phyloP scores from a whole-genome alignment of 2,113 vertebrate genomes.

The Onychostoma macrolepis region DNA sequence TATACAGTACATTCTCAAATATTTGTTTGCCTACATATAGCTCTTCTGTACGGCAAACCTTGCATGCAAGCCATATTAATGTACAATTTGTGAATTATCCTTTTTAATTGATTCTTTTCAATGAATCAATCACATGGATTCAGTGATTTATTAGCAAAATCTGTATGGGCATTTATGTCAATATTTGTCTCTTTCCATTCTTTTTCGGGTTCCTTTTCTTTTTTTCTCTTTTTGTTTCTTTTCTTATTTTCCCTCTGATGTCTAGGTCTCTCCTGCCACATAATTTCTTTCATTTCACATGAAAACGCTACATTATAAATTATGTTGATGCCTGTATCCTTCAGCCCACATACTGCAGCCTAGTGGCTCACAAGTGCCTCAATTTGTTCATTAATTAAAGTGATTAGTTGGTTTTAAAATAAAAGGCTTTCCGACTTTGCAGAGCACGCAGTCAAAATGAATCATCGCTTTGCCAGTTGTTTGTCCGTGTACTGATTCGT shows the following conservation, averaged over 20 bases:
- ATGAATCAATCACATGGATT: not conserved
- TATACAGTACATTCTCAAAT: not conserved
- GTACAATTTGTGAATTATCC: not conserved
- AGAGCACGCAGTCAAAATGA: conserved; percentile 29
- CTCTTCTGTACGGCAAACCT: not conserved
- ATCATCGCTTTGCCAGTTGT: conserved; percentile 28
- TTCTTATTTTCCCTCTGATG: not conserved
- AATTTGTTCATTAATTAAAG: conserved; percentile 48
- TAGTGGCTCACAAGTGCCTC: not conserved
- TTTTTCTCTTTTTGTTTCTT: not conserved
- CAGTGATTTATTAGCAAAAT: not conserved
- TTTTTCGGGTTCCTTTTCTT: not conserved
- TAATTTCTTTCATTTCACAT: not conserved
- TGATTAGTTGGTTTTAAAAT: conserved; percentile 46
- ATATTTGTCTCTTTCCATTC: not conserved
- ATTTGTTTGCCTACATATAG: not conserved
- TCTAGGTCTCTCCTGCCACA: not conserved
- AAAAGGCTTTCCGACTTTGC: conserved; percentile 34
- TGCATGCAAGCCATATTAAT: not conserved
- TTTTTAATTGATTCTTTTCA: not conserved
- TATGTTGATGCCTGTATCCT: not conserved
- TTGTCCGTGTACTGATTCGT: conserved; percentile 29
- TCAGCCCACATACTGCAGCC: not conserved
- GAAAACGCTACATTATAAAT: conserved; percentile 30
- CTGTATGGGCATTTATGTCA: not conserved